Evolutionary conservation across 2,797 vertebrate species (phyloP).

Genomic region (Gouania willdenowi): DNA sequence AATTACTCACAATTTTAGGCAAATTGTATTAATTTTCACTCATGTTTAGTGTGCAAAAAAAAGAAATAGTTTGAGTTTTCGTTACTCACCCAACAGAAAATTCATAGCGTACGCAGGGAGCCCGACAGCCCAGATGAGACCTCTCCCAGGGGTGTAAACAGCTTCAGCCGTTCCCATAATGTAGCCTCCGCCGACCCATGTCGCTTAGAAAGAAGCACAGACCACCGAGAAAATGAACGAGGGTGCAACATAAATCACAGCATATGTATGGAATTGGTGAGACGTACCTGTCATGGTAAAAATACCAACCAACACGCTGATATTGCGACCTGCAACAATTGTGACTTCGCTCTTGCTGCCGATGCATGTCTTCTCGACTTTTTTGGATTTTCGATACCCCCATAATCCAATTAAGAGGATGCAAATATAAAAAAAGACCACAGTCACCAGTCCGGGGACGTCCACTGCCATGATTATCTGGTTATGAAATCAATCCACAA

Average conservation of each 20-base stretch:
- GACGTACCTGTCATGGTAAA: constrained; percentile 63
- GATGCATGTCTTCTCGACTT: constrained; percentile 39
- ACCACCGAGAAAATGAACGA: neutral
- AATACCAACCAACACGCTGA: constrained; percentile 57
- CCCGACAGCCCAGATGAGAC: constrained; percentile 72
- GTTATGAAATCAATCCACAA: constrained; percentile 4
- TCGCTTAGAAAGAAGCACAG: constrained; percentile 55
- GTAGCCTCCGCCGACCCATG: constrained; percentile 78
- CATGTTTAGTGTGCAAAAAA: no score
- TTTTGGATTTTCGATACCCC: constrained; percentile 54
- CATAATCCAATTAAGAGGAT: constrained; percentile 57
- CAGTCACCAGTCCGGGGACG: constrained; percentile 29
- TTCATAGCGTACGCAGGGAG: constrained; percentile 65
- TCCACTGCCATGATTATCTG: constrained; percentile 47
- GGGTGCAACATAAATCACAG: neutral
- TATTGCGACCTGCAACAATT: constrained; percentile 55
- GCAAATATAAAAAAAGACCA: constrained; percentile 47
- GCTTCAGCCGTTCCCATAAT: constrained; percentile 75
- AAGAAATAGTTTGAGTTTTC: neutral
- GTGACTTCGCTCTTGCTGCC: constrained; percentile 50
- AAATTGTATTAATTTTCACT: no score
- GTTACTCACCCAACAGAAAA: constrained; percentile 70
- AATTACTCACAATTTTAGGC: no score
- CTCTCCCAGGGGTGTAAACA: constrained; percentile 70
- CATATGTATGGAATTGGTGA: neutral